phyloP scores from a whole-genome alignment of 2,797 vertebrate species.

The Mus spretus region DNA sequence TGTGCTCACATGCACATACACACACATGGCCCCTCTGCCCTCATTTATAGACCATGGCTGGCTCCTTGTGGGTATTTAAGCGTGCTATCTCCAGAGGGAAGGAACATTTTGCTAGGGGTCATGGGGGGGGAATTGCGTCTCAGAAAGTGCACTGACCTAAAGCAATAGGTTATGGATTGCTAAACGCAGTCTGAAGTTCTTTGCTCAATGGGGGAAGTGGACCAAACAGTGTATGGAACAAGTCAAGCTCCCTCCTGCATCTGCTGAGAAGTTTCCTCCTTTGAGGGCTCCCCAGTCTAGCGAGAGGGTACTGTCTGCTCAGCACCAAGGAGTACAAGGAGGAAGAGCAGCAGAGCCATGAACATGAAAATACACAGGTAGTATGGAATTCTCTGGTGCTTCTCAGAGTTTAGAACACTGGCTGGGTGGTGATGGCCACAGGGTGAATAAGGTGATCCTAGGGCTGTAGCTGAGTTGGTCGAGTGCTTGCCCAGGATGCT shows the following conservation, averaged over 20 bases:
- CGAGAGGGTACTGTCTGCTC: neutral
- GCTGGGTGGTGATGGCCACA: neutral
- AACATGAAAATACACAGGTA: neutral
- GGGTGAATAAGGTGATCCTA: neutral
- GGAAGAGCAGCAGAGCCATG: neutral
- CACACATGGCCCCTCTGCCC: neutral
- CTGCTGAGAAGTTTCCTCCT: neutral
- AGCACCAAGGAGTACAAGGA: neutral
- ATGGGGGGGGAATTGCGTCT: neutral
- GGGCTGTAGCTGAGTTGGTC: neutral
- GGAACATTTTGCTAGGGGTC: neutral
- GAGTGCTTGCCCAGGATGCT: neutral
- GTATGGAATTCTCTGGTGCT: neutral
- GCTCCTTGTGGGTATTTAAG: neutral
- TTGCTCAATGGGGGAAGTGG: neutral
- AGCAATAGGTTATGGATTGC: slow-evolving; percentile 10
- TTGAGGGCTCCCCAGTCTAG: neutral
- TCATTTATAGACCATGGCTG: neutral
- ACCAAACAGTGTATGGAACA: neutral
- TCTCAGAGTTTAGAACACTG: neutral
- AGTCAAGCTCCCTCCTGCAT: neutral
- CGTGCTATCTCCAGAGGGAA: neutral
- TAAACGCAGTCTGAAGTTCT: neutral
- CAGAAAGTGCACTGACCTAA: neutral
- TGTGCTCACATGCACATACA: neutral